Percentiles rank a stretch among this genome's conserved stretches.
These are phyloP conservation scores for Heliothis virescens DNA, from an alignment of 1,140 invertebrate genomes.

Conservation along the genomic window DNA sequence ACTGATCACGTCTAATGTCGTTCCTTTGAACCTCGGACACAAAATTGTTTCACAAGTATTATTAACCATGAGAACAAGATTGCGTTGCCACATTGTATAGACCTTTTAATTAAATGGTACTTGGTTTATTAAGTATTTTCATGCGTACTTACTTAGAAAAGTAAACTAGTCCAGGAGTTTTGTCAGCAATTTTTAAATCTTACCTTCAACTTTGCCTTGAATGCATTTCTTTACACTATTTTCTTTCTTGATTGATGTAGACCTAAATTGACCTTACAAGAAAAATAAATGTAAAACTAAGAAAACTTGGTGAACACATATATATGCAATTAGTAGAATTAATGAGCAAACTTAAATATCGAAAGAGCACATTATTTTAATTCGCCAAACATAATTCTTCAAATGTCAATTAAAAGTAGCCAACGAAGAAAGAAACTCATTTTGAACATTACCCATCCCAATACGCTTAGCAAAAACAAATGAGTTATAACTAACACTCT, in stretches of 20 bases:
- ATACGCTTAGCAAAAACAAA: conserved; percentile 41
- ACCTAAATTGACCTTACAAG: no score
- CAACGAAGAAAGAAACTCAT: conserved; percentile 27
- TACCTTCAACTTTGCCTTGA: no score
- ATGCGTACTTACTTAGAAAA: background rate
- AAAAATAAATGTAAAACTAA: no score
- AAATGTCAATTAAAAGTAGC: conserved; percentile 19
- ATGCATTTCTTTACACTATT: no score
- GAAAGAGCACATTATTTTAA: conserved; percentile 11
- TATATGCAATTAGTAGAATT: no score
- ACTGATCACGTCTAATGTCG: conserved; percentile 67
- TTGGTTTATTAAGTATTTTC: conserved; percentile 10
- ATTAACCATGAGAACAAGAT: conserved; percentile 43
- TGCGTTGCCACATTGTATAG: conserved; percentile 18
- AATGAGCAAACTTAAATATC: no score
- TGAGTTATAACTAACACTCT: conserved; percentile 48
- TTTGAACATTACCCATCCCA: conserved; percentile 41
- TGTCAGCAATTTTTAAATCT: no score
- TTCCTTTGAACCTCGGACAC: conserved; percentile 60
- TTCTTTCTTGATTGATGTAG: no score
- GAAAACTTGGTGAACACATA: no score
- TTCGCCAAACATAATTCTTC: conserved; percentile 26
- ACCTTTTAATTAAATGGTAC: conserved; percentile 34
- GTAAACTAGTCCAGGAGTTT: background rate
- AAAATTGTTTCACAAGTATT: conserved; percentile 58